These are phyloP conservation scores for Pipistrellus pygmaeus DNA, from an alignment of 2,797 vertebrate genomes.

Conservation along the genomic window DNA sequence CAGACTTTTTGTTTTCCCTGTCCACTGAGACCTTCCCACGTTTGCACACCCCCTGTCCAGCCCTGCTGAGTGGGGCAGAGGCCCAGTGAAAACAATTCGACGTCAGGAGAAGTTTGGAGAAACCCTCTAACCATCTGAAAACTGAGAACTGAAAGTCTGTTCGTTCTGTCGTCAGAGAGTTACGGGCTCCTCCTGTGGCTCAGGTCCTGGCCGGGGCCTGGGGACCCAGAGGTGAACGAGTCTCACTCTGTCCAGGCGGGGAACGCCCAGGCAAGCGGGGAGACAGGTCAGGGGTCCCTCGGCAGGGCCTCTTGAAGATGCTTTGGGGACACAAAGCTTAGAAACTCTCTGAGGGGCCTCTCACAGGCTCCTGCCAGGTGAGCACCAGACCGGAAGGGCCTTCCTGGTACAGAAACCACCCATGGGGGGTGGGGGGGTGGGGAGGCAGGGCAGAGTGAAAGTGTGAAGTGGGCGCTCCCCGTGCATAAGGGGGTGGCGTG, in stretches of 20 bases:
- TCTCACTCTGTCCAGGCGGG: background rate
- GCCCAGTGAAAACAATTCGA: background rate
- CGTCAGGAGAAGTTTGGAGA: conserved; percentile 60
- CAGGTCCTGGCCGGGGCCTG: background rate
- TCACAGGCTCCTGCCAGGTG: background rate
- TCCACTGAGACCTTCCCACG: background rate
- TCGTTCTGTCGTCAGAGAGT: background rate
- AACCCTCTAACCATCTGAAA: conserved; percentile 54
- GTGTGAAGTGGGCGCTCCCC: background rate
- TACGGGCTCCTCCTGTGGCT: background rate
- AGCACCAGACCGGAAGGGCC: background rate
- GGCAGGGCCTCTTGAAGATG: background rate
- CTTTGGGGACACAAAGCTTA: background rate
- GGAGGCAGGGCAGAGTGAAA: background rate
- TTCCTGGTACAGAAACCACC: background rate
- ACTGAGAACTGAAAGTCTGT: conserved; percentile 67
- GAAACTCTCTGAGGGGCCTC: background rate
- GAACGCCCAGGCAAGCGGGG: background rate
- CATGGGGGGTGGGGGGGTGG: fast-evolving
- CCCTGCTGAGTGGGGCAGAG: background rate
- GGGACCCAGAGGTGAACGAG: background rate
- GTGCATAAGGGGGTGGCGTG: background rate
- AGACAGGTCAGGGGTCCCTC: fast-evolving
- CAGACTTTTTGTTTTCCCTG: background rate
- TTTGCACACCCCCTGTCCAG: background rate